Evolutionary conservation across 2,888 invertebrate species (phyloP).

Genomic region (Netelia virgata): DNA sequence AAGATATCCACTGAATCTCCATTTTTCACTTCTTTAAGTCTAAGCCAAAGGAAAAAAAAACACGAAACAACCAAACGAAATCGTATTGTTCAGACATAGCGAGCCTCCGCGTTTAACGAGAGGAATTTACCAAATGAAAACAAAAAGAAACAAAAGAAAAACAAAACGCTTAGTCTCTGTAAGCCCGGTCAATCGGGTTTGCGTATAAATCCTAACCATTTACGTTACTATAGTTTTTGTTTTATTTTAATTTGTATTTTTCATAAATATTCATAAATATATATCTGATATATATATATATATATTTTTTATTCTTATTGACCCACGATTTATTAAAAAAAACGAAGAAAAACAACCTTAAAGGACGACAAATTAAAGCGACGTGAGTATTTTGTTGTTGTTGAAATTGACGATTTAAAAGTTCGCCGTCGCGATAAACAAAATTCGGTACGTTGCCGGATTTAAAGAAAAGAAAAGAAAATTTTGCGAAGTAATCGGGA

Average conservation of each 20-base stretch:
- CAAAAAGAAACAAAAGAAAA: conserved; percentile 33
- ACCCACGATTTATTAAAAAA: conserved; percentile 20
- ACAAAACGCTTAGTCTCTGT: conserved; percentile 42
- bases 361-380: too few relatives aligned
- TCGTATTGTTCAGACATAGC: conserved; percentile 58
- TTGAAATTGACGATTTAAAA: too few relatives aligned
- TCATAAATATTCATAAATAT: background rate
- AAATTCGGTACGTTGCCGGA: background rate
- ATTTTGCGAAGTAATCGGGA: background rate
- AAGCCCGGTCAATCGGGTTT: conserved; percentile 47
- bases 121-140: conserved; percentile 31
- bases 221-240: background rate
- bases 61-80: conserved; percentile 38
- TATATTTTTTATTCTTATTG: background rate
- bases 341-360: background rate
- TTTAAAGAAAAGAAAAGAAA: conserved; percentile 2
- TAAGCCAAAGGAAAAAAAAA: conserved; percentile 43
- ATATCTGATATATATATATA: too few relatives aligned
- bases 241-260: conserved; percentile 16
- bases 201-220: conserved; percentile 47
- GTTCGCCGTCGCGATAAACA: too few relatives aligned
- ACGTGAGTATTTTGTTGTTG: too few relatives aligned
- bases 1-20: conserved; percentile 65
- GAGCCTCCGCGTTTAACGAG: conserved; percentile 45
- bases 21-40: conserved; percentile 67